These are phyloP conservation scores for Epinephelus awoara DNA, from an alignment of 2,797 vertebrate species.

Conservation along the genomic window DNA sequence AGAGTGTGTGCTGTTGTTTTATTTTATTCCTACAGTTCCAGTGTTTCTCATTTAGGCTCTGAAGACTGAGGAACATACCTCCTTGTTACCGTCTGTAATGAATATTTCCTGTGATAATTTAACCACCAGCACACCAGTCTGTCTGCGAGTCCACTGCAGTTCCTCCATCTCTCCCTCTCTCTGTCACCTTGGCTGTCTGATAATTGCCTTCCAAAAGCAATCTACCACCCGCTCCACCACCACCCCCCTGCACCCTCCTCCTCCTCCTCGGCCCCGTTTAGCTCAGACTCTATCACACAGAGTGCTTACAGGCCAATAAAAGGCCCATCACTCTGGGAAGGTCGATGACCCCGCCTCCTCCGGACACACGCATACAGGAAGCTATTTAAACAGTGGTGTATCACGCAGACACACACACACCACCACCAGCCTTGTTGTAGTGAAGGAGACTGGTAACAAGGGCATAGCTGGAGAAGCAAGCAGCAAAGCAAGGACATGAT, in stretches of 20 bases:
- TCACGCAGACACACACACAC: background rate
- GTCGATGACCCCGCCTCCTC: constrained; percentile 57
- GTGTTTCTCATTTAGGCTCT: background rate
- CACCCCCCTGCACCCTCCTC: background rate
- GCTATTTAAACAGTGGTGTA: constrained; percentile 48
- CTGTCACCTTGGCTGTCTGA: constrained; percentile 73
- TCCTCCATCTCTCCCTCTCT: constrained; percentile 22
- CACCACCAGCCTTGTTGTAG: background rate
- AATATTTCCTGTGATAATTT: constrained; percentile 32
- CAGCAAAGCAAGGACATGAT: constrained; percentile 30
- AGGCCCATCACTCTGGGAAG: constrained; percentile 66
- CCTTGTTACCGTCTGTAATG: constrained; percentile 19
- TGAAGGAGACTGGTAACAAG: constrained; percentile 56
- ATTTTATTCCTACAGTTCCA: background rate
- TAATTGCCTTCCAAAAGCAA: constrained; percentile 80
- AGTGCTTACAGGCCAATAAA: constrained; percentile 79
- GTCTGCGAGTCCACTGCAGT: constrained; percentile 21
- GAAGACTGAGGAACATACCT: background rate
- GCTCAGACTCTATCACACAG: constrained; percentile 66
- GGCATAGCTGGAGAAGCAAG: constrained; percentile 38
- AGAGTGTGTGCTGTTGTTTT: constrained; percentile 1
- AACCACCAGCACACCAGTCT: constrained; percentile 13
- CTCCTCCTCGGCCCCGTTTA: constrained; percentile 38
- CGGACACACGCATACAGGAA: constrained; percentile 32
- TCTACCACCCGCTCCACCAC: constrained; percentile 24